phyloP scores from a whole-genome alignment of 2,797 vertebrate species.

The Hydrolagus colliei region DNA sequence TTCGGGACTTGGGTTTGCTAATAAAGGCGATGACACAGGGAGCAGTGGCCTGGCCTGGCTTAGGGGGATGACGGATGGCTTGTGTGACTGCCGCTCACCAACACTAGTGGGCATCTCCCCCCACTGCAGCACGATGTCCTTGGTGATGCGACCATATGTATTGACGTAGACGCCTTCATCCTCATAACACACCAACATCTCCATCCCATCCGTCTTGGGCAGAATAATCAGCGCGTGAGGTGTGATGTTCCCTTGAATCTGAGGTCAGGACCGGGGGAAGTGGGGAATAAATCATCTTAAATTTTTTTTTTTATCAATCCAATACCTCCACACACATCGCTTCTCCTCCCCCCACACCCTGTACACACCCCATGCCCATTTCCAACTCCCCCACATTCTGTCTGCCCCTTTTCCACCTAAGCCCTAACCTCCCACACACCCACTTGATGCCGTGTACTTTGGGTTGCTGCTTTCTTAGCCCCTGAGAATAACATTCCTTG shows the following conservation, averaged over 20 bases:
- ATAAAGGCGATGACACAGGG: not conserved
- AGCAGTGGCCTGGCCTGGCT: not conserved
- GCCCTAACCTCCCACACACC: too few species aligned
- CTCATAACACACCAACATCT: constrained; percentile 98
- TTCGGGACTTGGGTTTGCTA: not conserved
- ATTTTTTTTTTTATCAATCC: too few species aligned
- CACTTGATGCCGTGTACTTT: too few species aligned
- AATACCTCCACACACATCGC: too few species aligned
- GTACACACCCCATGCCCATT: too few species aligned
- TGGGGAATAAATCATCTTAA: too few species aligned
- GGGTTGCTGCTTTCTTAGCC: too few species aligned
- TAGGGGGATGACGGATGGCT: too few species aligned
- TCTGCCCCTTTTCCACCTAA: too few species aligned
- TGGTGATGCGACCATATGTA: constrained; percentile 95
- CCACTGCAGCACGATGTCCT: constrained; percentile 98
- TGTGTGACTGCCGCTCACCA: constrained; percentile 66
- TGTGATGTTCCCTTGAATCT: constrained; percentile 98
- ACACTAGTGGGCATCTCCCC: constrained; percentile 99
- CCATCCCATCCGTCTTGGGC: constrained; percentile 97
- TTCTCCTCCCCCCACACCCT: too few species aligned
- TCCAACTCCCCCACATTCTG: too few species aligned
- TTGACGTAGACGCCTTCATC: constrained; percentile 97
- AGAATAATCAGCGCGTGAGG: constrained; percentile 97
- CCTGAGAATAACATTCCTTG: too few species aligned
- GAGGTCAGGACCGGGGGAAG: constrained; percentile 28